These are phyloP conservation scores for Dicycla oo DNA, from an alignment of 2,888 invertebrate species.

Conservation along the genomic window DNA sequence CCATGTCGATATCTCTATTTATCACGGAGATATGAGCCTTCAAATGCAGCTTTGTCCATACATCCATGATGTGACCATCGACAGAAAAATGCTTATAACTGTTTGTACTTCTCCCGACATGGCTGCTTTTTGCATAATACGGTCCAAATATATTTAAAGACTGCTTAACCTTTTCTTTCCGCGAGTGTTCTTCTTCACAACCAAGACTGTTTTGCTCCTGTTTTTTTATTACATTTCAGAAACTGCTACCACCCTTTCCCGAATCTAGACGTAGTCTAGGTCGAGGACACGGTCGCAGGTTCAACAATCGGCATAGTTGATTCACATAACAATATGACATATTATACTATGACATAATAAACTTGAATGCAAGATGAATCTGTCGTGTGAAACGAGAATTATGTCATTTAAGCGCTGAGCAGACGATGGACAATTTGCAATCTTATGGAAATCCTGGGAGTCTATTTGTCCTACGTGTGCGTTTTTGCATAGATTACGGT, in stretches of 20 bases:
- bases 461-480: too few relatives aligned
- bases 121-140: too few relatives aligned
- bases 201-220: conserved; percentile 43
- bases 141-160: too few relatives aligned
- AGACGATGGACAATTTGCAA: too few relatives aligned
- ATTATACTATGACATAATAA: not conserved
- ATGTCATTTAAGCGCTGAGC: not conserved
- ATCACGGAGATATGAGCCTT: too few relatives aligned
- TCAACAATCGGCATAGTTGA: conserved; percentile 45
- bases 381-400: not conserved
- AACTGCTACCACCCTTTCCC: conserved; percentile 60
- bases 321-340: conserved; percentile 1
- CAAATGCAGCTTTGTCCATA: too few relatives aligned
- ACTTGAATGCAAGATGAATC: conserved; percentile 35
- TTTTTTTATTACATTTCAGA: conserved; percentile 68
- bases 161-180: not conserved
- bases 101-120: too few relatives aligned
- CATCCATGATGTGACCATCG: too few relatives aligned
- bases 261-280: conserved; percentile 63
- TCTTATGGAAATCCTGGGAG: too few relatives aligned
- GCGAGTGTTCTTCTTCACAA: not conserved
- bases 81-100: too few relatives aligned
- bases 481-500: too few relatives aligned
- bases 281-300: conserved; percentile 58
- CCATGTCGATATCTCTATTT: too few relatives aligned